phyloP scores from a whole-genome alignment of 2,113 vertebrate species.

The Cyprinodon variegatus region DNA sequence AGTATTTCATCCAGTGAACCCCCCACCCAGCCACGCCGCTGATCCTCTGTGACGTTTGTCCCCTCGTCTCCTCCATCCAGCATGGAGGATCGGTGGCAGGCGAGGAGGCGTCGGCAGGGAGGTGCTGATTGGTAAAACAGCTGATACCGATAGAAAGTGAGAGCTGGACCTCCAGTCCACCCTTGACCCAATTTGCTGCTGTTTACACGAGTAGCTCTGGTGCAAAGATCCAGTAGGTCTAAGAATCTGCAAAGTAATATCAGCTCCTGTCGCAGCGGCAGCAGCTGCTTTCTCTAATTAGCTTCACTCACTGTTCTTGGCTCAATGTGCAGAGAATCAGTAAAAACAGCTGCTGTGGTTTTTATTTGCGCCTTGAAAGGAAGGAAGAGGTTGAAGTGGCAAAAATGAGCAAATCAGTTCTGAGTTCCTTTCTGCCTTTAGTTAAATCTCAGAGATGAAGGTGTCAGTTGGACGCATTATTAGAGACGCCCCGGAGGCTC shows the following conservation, averaged over 20 bases:
- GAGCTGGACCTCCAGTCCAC: not conserved
- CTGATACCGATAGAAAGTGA: slow-evolving; percentile 12
- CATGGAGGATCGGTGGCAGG: slow-evolving; percentile 35
- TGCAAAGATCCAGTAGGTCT: not conserved
- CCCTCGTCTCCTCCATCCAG: not conserved
- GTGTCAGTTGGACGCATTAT: slow-evolving; percentile 3
- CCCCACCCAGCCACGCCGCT: not conserved
- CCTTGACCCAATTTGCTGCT: slow-evolving; percentile 15
- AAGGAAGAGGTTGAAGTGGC: slow-evolving; percentile 4
- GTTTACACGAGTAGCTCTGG: not conserved
- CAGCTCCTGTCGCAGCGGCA: slow-evolving; percentile 19
- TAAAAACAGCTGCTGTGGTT: slow-evolving; percentile 36
- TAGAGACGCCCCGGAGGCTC: not conserved
- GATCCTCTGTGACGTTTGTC: too few relatives aligned
- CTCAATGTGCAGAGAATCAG: slow-evolving; percentile 26
- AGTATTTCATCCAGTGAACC: slow-evolving; percentile 37
- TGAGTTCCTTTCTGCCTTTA: slow-evolving; percentile 14
- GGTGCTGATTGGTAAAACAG: slow-evolving; percentile 13
- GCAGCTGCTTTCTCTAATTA: slow-evolving; percentile 60
- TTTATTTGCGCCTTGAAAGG: slow-evolving; percentile 4
- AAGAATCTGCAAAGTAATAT: slow-evolving; percentile 1
- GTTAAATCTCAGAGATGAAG: slow-evolving; percentile 27
- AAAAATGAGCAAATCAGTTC: slow-evolving; percentile 2
- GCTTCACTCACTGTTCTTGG: slow-evolving; percentile 19
- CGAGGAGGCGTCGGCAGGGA: not conserved